Evolutionary conservation across 1,140 invertebrate genomes (phyloP).

Genomic region (Trichomalopsis sarcophagae): DNA sequence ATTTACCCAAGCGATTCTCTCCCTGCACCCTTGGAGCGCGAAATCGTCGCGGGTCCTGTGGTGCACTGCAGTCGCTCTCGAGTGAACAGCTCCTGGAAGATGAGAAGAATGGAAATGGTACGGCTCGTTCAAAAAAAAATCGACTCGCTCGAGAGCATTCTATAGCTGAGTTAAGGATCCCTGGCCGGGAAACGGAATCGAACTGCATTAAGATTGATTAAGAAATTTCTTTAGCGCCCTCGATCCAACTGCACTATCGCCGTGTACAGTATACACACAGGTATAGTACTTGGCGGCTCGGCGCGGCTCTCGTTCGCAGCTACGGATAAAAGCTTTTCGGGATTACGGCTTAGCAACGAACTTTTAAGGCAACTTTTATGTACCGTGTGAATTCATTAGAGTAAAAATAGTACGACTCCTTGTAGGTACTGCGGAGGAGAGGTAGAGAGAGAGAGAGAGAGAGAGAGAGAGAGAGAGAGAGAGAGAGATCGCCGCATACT

Average conservation of each 20-base stretch:
- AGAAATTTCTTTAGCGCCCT: not conserved
- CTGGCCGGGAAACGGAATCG: too few relatives aligned
- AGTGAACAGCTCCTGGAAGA: not conserved
- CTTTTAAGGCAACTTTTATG: not conserved
- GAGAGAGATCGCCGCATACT: not conserved
- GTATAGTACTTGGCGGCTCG: not conserved
- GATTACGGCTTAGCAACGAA: not conserved
- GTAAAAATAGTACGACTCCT: not conserved
- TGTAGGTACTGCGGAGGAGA: not conserved
- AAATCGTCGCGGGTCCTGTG: not conserved
- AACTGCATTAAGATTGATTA: not conserved
- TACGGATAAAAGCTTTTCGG: not conserved
- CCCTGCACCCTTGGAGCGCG: not conserved
- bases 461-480: too few relatives aligned
- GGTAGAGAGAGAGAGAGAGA: not conserved
- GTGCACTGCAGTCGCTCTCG: not conserved
- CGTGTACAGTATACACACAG: too few relatives aligned
- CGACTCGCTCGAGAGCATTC: not conserved
- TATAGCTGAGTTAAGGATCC: not conserved
- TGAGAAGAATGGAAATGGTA: not conserved
- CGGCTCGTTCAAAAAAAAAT: not conserved
- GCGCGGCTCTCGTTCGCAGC: not conserved
- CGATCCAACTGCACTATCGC: not conserved
- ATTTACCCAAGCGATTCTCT: not conserved
- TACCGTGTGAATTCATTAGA: conserved; percentile 1